Evolutionary conservation across 2,797 vertebrate species (phyloP), one percentile per base, ranked within the genome.

Genomic region (Australoheros facetus): DNA sequence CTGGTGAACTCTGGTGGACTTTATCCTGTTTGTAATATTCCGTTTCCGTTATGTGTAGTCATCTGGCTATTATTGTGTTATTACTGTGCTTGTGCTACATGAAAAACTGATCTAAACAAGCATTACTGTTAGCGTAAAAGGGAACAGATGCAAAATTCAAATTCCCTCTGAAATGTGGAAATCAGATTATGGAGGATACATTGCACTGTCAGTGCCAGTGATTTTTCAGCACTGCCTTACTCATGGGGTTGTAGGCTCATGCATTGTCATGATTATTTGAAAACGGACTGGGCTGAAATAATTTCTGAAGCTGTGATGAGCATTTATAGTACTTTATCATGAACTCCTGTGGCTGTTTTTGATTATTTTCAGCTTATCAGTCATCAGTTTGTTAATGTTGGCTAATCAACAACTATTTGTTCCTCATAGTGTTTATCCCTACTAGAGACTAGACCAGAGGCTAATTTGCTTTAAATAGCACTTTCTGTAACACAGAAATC

Each of bases 1-100:
- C 37, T 39, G n/a, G 19, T 86, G 62, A 86, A 78, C 51, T 78
- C 9, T 57, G 45, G 37, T 78, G 71, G 83, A 78, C 77, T 75
- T 56, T 70, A 12, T 58, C 66, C 73, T 60, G 21, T 55, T 81
- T 66, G 74, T 54, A 12, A 73, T 71, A 42, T 13, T 51, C 42
- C 26, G 30, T 51, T 51, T 30, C 28, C 51, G 64, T 69, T 66
- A 19, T 28, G 42, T n/a, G 23, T 37, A 28, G 57, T 34, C 1
- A 7, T 70, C 28, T 45, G 19, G 32, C 5, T 3, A 56, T 59
- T 23, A 4, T 45, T 57, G 14, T 69, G 17, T 37, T 21, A 32
- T 17, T n/a, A 42, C 5, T 51, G 32, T 32, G 8, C 32, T 21
- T 17, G 48, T 66, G 28, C 17, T n/a, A 9, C 48, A 53, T 9